Base-by-base conservation (phyloP, 2,113 vertebrate genomes). In the Vidua macroura region DNA sequence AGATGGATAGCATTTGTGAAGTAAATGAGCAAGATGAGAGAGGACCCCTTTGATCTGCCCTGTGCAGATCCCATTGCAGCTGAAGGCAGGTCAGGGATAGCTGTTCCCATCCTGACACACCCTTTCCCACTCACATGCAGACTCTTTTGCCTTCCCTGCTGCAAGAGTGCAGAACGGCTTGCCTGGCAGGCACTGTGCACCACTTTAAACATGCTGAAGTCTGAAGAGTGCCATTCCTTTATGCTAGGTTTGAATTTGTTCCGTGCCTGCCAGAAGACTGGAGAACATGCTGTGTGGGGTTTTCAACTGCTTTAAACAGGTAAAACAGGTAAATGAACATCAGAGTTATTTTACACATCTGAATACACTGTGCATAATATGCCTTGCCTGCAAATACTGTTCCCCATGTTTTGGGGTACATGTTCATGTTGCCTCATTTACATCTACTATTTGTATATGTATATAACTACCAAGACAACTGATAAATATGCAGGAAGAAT, bases 1-100 rank as follows among this genome's bases (percentile, higher is more conserved):
- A 98, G 96, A 97, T 93, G 91, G 93, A 94, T 3, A 89, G 82
- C 74, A 30, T 86, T 90, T 83, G 92, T 7, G 11, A 95, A 96
- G 83, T 89, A 77, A 86, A 88, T 51, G 49, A 95, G 53, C 2
- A 20, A 90, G 90, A 76, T 59, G 41, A 82, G 75, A 79, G 60
- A 79, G 18, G 63, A 74, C 13, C 44, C 86, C 30, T 97, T 95
- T 96, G 93, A 97, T 94, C 94, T 94, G 83, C 69, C 68, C 78
- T 20, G 68, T 1, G 6, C 88, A 89, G 92, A 27, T 53, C 64
- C 74, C 31, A 24, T 30, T 35, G 55, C 1, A 6, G 43, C 68
- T 53, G 84, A 44, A 78, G 74, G 60, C 23, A 44, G 46, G 68
- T 20, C 62, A 37, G 59, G 68, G 53, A 69, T 12, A 73, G 83